Evolutionary conservation across 2,113 vertebrate species (phyloP), one percentile per base, ranked within the genome.

Genomic region (Apodemus speciosus): DNA sequence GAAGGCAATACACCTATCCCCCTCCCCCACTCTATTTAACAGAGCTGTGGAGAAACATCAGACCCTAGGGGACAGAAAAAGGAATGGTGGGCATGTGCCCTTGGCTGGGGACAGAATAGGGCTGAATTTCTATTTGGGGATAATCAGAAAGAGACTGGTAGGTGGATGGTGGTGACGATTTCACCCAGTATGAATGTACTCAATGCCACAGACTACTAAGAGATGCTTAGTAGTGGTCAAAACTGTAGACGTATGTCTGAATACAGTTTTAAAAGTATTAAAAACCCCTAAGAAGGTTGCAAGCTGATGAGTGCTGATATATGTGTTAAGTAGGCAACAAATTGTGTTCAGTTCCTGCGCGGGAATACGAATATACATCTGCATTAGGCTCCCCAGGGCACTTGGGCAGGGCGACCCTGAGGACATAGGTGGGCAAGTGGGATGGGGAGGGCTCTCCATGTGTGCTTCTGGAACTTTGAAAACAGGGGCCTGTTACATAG

Each of bases 401-500:
- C 38, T 56, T 27, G 25, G 16, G 5, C 18, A 25, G 51, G 35
- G 66, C 3, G 4, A 80, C 6, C 0, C 32, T 35, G 62, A n/a
- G 35, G 46, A 43, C 2, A 3, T 15, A 8, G 8, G 15, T 60
- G 46, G 51, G 43, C 1, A 0, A 43, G 43, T 64, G 72, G 60
- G 2, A 0, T 8, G 6, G 53, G 38, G 66, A 35, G 64, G 18
- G 21, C 27, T 81, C 40, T 69, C 9, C 9, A 69, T 1, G 1
- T 0, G 14, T 43, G 72, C 14, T 92, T 81, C 60, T 88, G 46
- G 68, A 92, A 85, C 35, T 71, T 83, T 38, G 23, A 64, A 64
- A 60, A 66, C 25, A 35, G 27, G 18, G 62, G 71, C 92, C 68
- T 81, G 35, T 83, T 90, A 81, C 90, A 43, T 66, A 66, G 56